A percentile compares a stretch with the other conserved stretches of the same genome.
phyloP scores from a whole-genome alignment of 2,888 invertebrate genomes.

The Carpatolechia fugitivella region DNA sequence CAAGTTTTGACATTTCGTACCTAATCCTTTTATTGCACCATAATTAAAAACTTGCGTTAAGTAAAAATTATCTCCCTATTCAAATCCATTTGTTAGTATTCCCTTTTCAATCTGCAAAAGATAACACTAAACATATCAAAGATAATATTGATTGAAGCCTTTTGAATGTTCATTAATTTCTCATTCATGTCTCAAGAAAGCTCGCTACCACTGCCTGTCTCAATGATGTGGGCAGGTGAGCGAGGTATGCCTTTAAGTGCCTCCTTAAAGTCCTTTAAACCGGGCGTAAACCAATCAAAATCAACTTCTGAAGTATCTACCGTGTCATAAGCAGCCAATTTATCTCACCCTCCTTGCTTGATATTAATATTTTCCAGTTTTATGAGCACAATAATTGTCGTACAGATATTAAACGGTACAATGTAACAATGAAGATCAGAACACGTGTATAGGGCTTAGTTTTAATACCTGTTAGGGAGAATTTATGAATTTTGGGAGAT shows the following conservation, averaged over 20 bases:
- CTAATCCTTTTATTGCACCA: not conserved
- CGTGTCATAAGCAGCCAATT: constrained; percentile 52
- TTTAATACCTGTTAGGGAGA: constrained; percentile 22
- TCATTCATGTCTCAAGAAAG: not conserved
- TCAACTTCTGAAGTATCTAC: constrained; percentile 17
- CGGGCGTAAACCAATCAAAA: constrained; percentile 11
- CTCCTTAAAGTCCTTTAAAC: constrained; percentile 5
- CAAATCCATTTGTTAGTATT: not conserved
- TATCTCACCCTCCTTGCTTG: constrained; percentile 48
- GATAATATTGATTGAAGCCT: constrained; percentile 4
- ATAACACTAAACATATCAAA: not conserved
- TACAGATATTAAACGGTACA: constrained; percentile 62
- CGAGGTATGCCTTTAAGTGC: constrained; percentile 5
- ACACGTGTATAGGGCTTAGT: constrained; percentile 30
- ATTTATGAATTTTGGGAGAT: constrained; percentile 33
- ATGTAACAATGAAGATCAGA: constrained; percentile 39
- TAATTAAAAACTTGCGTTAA: not conserved
- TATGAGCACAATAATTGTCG: constrained; percentile 66
- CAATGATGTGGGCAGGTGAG: constrained; percentile 1
- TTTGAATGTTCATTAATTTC: constrained; percentile 8
- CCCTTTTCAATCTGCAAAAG: constrained; percentile 3
- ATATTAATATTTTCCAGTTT: constrained; percentile 71
- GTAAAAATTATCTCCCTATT: not conserved
- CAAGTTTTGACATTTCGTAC: too few species aligned
- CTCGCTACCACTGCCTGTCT: constrained; percentile 1